Percentiles rank a stretch among this genome's conserved stretches.
phyloP scores from a whole-genome alignment of 2,888 invertebrate species.

The Eubasilissa splendida region DNA sequence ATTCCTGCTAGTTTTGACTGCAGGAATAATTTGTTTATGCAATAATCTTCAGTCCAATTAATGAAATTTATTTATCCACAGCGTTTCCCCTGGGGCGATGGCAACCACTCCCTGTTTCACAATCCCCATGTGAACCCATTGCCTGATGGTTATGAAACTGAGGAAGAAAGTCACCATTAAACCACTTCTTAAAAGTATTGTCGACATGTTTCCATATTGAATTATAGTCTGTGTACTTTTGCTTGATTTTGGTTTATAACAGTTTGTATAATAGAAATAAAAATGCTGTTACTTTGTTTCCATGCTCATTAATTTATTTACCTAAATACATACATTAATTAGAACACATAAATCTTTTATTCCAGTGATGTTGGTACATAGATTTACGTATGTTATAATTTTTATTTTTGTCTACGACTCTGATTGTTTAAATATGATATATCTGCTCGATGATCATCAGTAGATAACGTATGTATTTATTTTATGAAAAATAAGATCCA shows the following conservation, averaged over 20 bases:
- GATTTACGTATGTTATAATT: neutral
- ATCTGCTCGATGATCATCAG: no score
- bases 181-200: neutral
- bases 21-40: no score
- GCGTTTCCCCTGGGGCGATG: conserved; percentile 96
- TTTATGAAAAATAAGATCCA: no score
- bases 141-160: conserved; percentile 86
- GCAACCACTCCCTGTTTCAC: conserved; percentile 90
- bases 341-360: conserved; percentile 25
- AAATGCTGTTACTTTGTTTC: conserved; percentile 4
- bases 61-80: conserved; percentile 64
- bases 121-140: conserved; percentile 86
- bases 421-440: no score
- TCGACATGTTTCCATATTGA: conserved; percentile 2
- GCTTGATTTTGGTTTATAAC: conserved; percentile 15
- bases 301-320: conserved; percentile 15
- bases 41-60: no score
- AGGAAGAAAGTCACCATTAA: conserved; percentile 47
- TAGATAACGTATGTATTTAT: no score
- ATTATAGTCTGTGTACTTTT: conserved; percentile 22
- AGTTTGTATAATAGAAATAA: conserved; percentile 32
- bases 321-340: conserved; percentile 16
- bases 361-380: conserved; percentile 10
- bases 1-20: no score
- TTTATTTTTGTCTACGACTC: no score